Evolutionary conservation across 1,140 invertebrate genomes (phyloP).

Genomic region (Drosophila repletoides): DNA sequence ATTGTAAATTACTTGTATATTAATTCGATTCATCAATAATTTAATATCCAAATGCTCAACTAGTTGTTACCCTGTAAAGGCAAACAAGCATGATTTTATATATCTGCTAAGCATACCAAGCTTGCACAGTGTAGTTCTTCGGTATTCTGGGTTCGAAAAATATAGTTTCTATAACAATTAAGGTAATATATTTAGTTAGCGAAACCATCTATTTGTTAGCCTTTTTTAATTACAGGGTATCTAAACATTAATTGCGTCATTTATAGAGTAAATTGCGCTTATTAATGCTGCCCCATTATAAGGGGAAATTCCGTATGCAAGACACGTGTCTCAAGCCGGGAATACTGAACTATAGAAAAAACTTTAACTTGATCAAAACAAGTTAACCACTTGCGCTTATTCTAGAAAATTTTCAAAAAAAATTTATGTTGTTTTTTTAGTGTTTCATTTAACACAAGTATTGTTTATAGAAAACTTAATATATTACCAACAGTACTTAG

Average conservation of each 20-base stretch:
- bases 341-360: slow-evolving; percentile 1
- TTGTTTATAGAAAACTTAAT: too few relatives aligned
- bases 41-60: background rate
- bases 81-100: background rate
- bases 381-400: background rate
- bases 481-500: too few relatives aligned
- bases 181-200: too few relatives aligned
- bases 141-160: too few relatives aligned
- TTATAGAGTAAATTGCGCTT: background rate
- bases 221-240: background rate
- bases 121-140: too few relatives aligned
- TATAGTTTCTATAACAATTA: too few relatives aligned
- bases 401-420: background rate
- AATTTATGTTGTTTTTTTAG: background rate
- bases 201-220: background rate
- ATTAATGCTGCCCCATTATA: background rate
- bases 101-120: too few relatives aligned
- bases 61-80: slow-evolving; percentile 2
- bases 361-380: background rate
- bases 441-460: too few relatives aligned
- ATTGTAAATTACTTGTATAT: slow-evolving; percentile 34
- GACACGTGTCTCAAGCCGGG: slow-evolving; percentile 10
- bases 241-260: slow-evolving; percentile 5
- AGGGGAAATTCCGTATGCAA: slow-evolving; percentile 25
- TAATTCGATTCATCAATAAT: slow-evolving; percentile 17